Evolutionary conservation across 2,797 vertebrate genomes (phyloP).

Genomic region (Tolypeutes matacus): DNA sequence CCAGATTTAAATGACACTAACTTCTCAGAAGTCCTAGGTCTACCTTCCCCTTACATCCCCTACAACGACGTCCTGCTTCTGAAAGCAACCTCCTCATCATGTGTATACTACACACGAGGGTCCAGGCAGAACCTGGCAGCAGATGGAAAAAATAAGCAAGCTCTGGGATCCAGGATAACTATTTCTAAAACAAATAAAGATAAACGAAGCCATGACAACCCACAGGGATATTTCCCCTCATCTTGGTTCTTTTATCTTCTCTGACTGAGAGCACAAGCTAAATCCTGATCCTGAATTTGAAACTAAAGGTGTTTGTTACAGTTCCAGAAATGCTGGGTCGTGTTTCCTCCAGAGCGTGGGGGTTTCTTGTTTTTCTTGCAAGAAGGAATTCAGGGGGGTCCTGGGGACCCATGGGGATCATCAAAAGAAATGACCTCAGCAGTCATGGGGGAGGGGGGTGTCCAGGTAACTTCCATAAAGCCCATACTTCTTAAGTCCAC

Average conservation of each 20-base stretch:
- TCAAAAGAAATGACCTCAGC: not conserved
- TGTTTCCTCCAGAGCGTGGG: not conserved
- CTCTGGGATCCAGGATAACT: slow-evolving; percentile 46
- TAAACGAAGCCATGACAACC: not conserved
- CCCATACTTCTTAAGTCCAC: not conserved
- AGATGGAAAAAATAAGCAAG: slow-evolving; percentile 60
- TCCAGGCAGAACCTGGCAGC: slow-evolving; percentile 64
- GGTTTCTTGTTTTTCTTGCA: not conserved
- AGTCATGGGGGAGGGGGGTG: not conserved
- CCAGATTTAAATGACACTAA: slow-evolving; percentile 72
- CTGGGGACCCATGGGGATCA: not conserved
- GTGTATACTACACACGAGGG: slow-evolving; percentile 50
- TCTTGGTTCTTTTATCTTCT: slow-evolving; percentile 37
- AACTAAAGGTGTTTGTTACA: not conserved
- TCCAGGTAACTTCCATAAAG: not conserved
- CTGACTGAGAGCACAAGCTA: not conserved
- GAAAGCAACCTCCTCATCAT: slow-evolving; percentile 75
- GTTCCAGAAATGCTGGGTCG: slow-evolving; percentile 40
- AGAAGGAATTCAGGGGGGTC: not conserved
- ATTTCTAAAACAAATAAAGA: slow-evolving; percentile 80
- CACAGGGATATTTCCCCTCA: not conserved
- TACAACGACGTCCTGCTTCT: slow-evolving; percentile 71
- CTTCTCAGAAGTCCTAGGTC: slow-evolving; percentile 72
- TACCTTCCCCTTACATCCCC: slow-evolving; percentile 75
- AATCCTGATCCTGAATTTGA: slow-evolving; percentile 61